A percentile compares a stretch with the other conserved stretches of the same genome.
Evolutionary conservation across 2,797 vertebrate species (phyloP).

Genomic region (Petrocephalus sullivani): DNA sequence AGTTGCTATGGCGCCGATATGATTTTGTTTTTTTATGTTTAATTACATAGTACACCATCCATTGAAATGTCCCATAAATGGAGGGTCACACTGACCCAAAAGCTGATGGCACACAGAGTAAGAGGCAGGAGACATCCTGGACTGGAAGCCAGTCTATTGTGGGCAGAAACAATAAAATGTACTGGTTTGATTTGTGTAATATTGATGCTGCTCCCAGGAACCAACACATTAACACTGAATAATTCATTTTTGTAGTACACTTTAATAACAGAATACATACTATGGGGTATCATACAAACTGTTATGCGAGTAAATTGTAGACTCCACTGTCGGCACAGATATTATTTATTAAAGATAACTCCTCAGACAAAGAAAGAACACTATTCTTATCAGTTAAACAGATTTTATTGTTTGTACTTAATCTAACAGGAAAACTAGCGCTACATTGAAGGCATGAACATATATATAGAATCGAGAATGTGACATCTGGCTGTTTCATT

Average conservation of each 20-base stretch:
- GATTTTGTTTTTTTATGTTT: background rate
- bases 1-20: background rate
- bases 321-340: background rate
- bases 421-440: background rate
- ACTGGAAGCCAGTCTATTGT: background rate
- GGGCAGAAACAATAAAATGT: background rate
- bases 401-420: background rate
- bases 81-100: background rate
- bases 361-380: background rate
- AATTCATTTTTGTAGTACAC: background rate
- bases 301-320: background rate
- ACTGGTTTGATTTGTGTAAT: background rate
- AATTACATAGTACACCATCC: background rate
- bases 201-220: background rate
- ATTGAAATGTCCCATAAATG: background rate
- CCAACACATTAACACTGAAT: background rate
- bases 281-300: background rate
- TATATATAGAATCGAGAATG: background rate
- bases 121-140: background rate
- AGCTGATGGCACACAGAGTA: background rate
- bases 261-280: background rate
- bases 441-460: background rate
- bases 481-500: background rate
- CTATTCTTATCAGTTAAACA: background rate
- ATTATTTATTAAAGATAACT: background rate